Percentiles rank a stretch among this genome's conserved stretches.
These are phyloP conservation scores for Vipera ursinii DNA, from an alignment of 2,797 vertebrate species.

Conservation along the genomic window DNA sequence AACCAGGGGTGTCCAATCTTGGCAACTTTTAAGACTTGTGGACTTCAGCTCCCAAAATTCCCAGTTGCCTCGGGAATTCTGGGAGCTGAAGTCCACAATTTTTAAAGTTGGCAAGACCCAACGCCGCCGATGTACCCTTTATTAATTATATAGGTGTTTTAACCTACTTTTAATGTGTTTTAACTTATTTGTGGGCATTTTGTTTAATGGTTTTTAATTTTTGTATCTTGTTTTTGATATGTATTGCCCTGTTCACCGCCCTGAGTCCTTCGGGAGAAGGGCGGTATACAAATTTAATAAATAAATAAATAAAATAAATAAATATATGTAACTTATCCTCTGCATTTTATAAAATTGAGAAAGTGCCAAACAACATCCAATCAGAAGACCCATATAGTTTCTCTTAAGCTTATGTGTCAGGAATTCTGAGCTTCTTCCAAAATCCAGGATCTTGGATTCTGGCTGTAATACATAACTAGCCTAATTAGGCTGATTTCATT, in stretches of 20 bases:
- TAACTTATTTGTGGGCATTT: too few species aligned
- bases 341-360: neutral
- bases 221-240: too few species aligned
- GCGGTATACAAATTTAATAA: too few species aligned
- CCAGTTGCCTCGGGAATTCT: neutral
- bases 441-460: neutral
- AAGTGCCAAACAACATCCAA: neutral
- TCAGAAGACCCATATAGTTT: neutral
- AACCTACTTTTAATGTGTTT: too few species aligned
- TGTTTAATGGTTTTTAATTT: too few species aligned
- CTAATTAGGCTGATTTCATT: neutral
- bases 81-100: neutral
- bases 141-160: too few species aligned
- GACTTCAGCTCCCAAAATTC: neutral
- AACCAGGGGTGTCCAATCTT: neutral
- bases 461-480: neutral
- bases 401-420: neutral
- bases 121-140: neutral
- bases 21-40: neutral
- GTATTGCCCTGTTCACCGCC: too few species aligned
- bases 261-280: too few species aligned
- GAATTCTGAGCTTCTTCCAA: neutral
- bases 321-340: neutral
- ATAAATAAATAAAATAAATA: too few species aligned
- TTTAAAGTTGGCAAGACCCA: neutral